These are phyloP conservation scores for Pardalotus punctatus DNA, from an alignment of 2,113 vertebrate species.

Conservation along the genomic window DNA sequence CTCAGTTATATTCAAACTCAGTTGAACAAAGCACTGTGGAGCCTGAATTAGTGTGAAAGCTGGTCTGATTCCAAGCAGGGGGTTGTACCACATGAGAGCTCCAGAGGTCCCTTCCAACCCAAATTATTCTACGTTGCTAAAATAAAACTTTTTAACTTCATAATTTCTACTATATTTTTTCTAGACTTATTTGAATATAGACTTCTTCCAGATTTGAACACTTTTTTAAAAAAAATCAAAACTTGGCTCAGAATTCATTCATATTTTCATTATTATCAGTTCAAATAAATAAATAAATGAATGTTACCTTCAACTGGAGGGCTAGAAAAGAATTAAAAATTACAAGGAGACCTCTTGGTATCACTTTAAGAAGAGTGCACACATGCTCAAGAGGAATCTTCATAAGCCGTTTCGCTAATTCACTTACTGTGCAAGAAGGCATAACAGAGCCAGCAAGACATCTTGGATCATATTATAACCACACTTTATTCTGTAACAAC, in stretches of 20 bases:
- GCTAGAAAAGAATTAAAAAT: not conserved
- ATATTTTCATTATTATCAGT: not conserved
- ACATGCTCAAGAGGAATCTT: constrained; percentile 41
- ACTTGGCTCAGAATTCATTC: not conserved
- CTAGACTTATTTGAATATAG: not conserved
- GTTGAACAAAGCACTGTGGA: not conserved
- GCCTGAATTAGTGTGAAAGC: not conserved
- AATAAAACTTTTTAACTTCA: not conserved
- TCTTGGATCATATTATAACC: not conserved
- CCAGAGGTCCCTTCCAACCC: not conserved
- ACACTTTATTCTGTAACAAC: not conserved
- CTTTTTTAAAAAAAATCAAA: not conserved
- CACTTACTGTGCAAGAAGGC: not conserved
- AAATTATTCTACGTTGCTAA: not conserved
- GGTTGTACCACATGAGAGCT: not conserved
- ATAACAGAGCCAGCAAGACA: not conserved
- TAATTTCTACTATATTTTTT: not conserved
- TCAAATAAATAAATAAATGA: not conserved
- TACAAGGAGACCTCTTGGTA: not conserved
- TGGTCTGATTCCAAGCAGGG: not conserved
- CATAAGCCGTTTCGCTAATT: not conserved
- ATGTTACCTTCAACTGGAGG: not conserved
- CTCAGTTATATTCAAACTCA: not conserved
- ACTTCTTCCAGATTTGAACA: constrained; percentile 8
- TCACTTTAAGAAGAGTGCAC: constrained; percentile 12